Evolutionary conservation across 2,113 vertebrate species (phyloP), one percentile per base, ranked within the genome.

Genomic region (Zapus hudsonius): DNA sequence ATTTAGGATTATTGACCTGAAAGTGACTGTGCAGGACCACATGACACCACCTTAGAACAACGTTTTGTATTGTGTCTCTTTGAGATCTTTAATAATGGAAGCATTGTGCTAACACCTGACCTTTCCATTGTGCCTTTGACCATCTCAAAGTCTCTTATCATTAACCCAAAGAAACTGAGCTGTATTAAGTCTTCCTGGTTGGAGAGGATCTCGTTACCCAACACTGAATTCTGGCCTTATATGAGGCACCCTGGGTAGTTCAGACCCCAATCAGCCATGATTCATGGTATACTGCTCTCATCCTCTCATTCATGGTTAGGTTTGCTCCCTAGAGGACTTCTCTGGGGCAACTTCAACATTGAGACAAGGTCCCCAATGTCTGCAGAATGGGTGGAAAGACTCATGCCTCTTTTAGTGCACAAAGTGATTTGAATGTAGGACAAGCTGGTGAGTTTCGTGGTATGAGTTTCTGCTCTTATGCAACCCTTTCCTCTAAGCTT

Each of bases 401-500:
- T 80, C 55, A 76, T 47, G 70, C 2, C 27, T 67, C 70, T 84
- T 94, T 57, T 40, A n/a, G 47, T 44, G 29, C 69, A 82, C 44
- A 38, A 95, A 67, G 61, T 73, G 59, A 81, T 88, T 94, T 87
- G 90, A 55, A 92, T 76, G 87, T 89, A 94, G 42, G 87, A 63
- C 78, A 63, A 94, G 80, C 69, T 78, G 87, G 57, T 80, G 86
- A 88, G 19, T 84, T 92, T 91, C 89, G 84, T 94, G 93, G 83
- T 84, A 93, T 84, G 73, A 42, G n/a, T n/a, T n/a, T n/a, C 85
- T 40, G 27, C 16, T 84, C 25, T 96, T 96, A 20, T 87, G 87
- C 69, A 96, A 94, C 13, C 55, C 7, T 74, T 85, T 91, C 84
- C 52, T 81, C 67, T 64, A 55, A 69, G 75, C 91, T 86, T 79